Evolutionary conservation across 2,797 vertebrate species (phyloP).

Genomic region (Tachyglossus aculeatus): DNA sequence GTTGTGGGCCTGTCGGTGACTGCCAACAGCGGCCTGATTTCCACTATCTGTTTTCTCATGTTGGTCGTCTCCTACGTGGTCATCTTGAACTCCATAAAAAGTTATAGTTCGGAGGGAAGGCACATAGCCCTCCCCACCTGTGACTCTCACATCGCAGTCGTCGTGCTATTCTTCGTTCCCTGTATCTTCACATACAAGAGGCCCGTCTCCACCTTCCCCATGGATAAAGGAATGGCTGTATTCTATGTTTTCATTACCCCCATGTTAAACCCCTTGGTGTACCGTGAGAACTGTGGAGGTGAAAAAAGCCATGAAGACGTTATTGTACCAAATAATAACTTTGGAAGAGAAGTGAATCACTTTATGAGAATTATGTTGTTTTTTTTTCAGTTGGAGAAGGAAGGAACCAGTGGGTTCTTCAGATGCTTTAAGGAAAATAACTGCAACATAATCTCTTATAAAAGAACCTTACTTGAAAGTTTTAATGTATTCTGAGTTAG

Average conservation of each 20-base stretch:
- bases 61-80: slow-evolving; percentile 22
- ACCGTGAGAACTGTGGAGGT: slow-evolving; percentile 48
- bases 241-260: slow-evolving; percentile 38
- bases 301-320: slow-evolving; percentile 35
- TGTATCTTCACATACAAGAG: slow-evolving; percentile 55
- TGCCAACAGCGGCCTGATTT: slow-evolving; percentile 27
- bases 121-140: slow-evolving; percentile 50
- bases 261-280: slow-evolving; percentile 44
- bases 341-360: no score
- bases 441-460: no score
- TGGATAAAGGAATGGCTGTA: slow-evolving; percentile 35
- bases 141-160: slow-evolving; percentile 32
- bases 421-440: no score
- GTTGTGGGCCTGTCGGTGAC: slow-evolving; percentile 7
- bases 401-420: no score
- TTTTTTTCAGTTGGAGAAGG: no score
- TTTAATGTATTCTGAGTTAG: no score
- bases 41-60: slow-evolving; percentile 8
- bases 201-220: slow-evolving; percentile 20
- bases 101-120: slow-evolving; percentile 10
- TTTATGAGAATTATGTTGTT: no score
- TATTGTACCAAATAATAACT: background rate
- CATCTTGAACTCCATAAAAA: slow-evolving; percentile 16
- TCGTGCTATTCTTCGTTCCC: slow-evolving; percentile 49
- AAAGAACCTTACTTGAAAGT: no score